Evolutionary conservation across 2,888 invertebrate species (phyloP).

Genomic region (Escarpia spicata): DNA sequence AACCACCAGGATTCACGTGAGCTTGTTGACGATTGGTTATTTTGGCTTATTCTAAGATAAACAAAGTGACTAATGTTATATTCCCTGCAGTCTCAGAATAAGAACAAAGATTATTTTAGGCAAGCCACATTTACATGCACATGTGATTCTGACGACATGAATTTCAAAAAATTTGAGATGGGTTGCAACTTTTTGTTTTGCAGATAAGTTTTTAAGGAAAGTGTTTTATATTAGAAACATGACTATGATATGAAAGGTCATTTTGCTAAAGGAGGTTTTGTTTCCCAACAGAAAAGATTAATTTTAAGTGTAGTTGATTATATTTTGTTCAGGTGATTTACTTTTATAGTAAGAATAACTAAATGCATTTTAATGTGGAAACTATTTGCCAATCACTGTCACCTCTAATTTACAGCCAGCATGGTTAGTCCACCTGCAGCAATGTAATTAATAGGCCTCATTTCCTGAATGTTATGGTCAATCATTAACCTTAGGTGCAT

Average conservation of each 20-base stretch:
- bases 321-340: background rate
- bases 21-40: too few relatives aligned
- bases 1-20: too few relatives aligned
- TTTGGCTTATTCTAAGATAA: too few relatives aligned
- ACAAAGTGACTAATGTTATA: too few relatives aligned
- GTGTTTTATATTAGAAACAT: background rate
- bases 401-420: background rate
- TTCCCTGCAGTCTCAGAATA: too few relatives aligned
- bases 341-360: background rate
- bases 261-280: background rate
- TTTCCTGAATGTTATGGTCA: conserved; percentile 9
- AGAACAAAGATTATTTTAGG: too few relatives aligned
- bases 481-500: background rate
- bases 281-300: background rate
- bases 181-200: background rate
- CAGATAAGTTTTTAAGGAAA: background rate
- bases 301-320: background rate
- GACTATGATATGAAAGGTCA: background rate
- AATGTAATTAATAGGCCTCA: background rate
- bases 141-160: too few relatives aligned
- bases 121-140: too few relatives aligned
- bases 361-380: background rate
- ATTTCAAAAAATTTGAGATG: too few relatives aligned
- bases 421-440: background rate
- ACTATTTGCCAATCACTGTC: background rate